These are phyloP conservation scores for Malurus melanocephalus DNA, from an alignment of 2,113 vertebrate species.

Conservation along the genomic window DNA sequence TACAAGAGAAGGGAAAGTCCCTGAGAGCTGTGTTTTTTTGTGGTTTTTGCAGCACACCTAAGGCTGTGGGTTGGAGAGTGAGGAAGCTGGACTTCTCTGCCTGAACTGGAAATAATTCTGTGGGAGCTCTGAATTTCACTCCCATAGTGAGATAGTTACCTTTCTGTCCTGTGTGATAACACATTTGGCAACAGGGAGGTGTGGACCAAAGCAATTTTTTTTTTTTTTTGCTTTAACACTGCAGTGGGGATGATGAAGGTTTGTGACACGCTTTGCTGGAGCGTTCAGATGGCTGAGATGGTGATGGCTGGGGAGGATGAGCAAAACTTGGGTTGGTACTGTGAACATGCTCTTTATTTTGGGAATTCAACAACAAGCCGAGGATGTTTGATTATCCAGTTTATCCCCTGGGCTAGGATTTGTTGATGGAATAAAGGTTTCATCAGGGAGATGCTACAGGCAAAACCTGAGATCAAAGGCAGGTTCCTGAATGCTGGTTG, in stretches of 20 bases:
- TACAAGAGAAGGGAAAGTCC: background rate
- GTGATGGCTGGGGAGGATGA: background rate
- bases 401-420: background rate
- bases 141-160: rapidly evolving
- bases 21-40: background rate
- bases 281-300: background rate
- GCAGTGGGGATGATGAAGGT: background rate
- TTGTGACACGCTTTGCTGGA: rapidly evolving
- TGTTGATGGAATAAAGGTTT: background rate
- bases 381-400: background rate
- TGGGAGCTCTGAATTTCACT: background rate
- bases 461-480: constrained; percentile 1
- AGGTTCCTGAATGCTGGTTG: background rate
- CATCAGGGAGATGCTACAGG: background rate
- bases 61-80: background rate
- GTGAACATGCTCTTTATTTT: background rate
- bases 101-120: background rate
- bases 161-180: background rate
- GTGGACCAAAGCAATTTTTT: background rate
- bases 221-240: background rate
- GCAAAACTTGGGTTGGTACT: background rate
- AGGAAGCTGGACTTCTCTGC: background rate
- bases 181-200: background rate
- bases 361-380: background rate
- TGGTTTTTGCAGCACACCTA: background rate